A percentile compares a stretch with the other conserved stretches of the same genome.
phyloP scores from a whole-genome alignment of 2,797 vertebrate genomes.

The Arnoldichthys spilopterus region DNA sequence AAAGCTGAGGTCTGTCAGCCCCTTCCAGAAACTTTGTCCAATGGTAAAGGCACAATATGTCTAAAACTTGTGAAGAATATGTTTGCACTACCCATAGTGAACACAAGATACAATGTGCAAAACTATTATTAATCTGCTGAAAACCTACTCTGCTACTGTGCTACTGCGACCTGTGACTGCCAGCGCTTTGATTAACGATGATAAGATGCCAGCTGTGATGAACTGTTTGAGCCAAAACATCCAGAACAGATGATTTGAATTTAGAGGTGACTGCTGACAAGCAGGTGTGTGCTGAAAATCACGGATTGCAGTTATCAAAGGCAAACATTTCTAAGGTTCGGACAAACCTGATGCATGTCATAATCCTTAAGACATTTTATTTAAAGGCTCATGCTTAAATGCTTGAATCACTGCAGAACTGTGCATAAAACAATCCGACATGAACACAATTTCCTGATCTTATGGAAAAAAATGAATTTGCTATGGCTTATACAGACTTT shows the following conservation, averaged over 20 bases:
- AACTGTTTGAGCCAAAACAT: not conserved
- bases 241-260: not conserved
- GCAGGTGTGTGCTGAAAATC: not conserved
- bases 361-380: not conserved
- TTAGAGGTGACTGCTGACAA: not conserved
- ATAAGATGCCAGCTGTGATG: slow-evolving; percentile 3
- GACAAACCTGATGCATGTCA: not conserved
- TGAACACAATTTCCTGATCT: too few relatives aligned
- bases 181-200: not conserved
- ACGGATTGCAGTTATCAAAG: not conserved
- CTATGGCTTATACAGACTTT: too few relatives aligned
- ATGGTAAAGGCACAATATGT: not conserved
- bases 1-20: too few relatives aligned
- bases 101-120: not conserved
- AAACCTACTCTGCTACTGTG: not conserved
- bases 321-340: not conserved
- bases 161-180: too few relatives aligned
- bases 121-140: not conserved
- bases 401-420: too few relatives aligned
- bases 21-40: too few relatives aligned
- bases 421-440: too few relatives aligned
- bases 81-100: not conserved
- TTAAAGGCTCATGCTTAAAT: not conserved
- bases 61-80: not conserved
- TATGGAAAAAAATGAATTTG: too few relatives aligned